Conservation (phyloP, 2,113 vertebrate species). For the Carlito syrichta region DNA sequence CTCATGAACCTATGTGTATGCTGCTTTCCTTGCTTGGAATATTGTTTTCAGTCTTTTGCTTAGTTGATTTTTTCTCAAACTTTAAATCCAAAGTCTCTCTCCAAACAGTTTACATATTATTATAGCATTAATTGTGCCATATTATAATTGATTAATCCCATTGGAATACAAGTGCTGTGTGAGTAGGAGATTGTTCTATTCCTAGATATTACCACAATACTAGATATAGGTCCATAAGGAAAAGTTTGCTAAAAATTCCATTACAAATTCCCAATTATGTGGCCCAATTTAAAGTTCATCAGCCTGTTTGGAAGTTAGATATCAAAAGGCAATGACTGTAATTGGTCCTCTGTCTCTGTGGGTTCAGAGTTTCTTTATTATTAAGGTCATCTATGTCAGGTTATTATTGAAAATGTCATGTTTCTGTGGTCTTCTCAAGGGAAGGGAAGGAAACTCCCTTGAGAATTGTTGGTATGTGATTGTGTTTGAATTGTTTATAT, state of each 20-base stretch:
- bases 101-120: neutral
- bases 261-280: neutral
- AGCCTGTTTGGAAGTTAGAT: neutral
- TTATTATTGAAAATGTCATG: neutral
- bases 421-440: neutral
- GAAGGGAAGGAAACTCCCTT: neutral
- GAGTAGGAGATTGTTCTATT: neutral
- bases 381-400: neutral
- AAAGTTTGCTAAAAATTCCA: neutral
- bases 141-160: neutral
- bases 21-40: neutral
- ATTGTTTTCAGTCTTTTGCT: neutral
- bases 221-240: neutral
- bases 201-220: neutral
- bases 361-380: slow-evolving; percentile 43
- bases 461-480: neutral
- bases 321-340: neutral
- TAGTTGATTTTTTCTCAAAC: neutral
- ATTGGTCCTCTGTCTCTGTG: neutral
- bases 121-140: neutral
- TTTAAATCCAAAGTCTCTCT: neutral
- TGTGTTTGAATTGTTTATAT: neutral
- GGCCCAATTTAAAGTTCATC: neutral
- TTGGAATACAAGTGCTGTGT: neutral
- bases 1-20: neutral